Evolutionary conservation across 2,888 invertebrate genomes (phyloP).

Genomic region (Limenitis camilla): DNA sequence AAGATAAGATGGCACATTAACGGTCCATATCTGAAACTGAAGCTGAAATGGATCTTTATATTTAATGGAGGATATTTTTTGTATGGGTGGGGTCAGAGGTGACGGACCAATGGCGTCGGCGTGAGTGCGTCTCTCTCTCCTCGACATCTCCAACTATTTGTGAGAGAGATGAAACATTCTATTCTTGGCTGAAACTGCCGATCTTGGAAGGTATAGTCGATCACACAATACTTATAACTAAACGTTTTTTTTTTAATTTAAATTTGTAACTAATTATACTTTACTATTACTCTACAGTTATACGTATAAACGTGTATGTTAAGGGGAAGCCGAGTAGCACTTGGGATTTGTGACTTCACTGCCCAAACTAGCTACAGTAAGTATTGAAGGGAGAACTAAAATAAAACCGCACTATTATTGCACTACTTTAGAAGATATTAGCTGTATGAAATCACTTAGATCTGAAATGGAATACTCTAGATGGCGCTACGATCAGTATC

Average conservation of each 20-base stretch:
- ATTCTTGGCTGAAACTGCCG: constrained; percentile 53
- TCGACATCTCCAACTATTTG: constrained; percentile 42
- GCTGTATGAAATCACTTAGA: too few relatives aligned
- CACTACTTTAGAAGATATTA: too few relatives aligned
- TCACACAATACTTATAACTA: not conserved
- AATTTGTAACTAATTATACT: too few relatives aligned
- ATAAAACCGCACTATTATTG: too few relatives aligned
- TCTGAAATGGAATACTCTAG: too few relatives aligned
- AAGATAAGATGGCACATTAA: constrained; percentile 56
- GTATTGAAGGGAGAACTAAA: too few relatives aligned
- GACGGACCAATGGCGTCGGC: constrained; percentile 53
- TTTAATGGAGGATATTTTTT: constrained; percentile 69
- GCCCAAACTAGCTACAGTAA: too few relatives aligned
- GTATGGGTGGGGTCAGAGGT: constrained; percentile 71
- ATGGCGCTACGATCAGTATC: too few relatives aligned
- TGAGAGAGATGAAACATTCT: constrained; percentile 56
- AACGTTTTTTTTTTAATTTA: not conserved
- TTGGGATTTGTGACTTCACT: too few relatives aligned
- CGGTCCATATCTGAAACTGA: constrained; percentile 44
- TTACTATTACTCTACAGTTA: too few relatives aligned
- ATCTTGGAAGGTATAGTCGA: not conserved
- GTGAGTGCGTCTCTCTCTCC: constrained; percentile 36
- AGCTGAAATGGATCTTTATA: constrained; percentile 62
- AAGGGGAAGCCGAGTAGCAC: too few relatives aligned
- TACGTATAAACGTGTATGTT: too few relatives aligned